These are phyloP conservation scores for Biston betularia DNA, from an alignment of 2,888 invertebrate species.

Conservation along the genomic window DNA sequence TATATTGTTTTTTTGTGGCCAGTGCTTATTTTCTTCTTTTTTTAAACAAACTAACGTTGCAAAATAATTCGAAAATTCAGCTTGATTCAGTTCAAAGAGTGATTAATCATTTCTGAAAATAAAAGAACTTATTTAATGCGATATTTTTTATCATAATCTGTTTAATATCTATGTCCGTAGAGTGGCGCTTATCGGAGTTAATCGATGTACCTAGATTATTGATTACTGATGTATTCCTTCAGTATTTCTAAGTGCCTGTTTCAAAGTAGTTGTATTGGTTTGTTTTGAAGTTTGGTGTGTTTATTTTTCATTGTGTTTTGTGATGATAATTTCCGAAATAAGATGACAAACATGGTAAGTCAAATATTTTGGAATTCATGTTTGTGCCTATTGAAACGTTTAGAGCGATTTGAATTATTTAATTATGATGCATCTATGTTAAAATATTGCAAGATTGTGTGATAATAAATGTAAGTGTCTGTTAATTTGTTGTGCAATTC, in stretches of 20 bases:
- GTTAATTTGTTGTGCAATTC: no score
- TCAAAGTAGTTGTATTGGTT: constrained; percentile 35
- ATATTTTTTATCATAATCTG: constrained; percentile 68
- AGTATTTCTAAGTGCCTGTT: constrained; percentile 50
- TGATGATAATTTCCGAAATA: constrained; percentile 41
- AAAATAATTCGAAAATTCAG: not conserved
- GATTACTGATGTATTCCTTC: constrained; percentile 39
- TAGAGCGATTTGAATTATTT: no score
- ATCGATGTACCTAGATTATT: constrained; percentile 49
- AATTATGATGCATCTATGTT: no score
- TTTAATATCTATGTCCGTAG: constrained; percentile 58
- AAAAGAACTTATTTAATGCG: constrained; percentile 49
- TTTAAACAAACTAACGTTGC: not conserved
- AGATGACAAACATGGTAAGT: constrained; percentile 55
- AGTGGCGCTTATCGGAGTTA: constrained; percentile 72
- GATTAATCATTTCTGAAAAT: constrained; percentile 56
- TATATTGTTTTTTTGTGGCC: not conserved
- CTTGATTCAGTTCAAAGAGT: constrained; percentile 30
- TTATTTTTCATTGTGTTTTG: constrained; percentile 45
- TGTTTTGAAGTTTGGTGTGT: constrained; percentile 45
- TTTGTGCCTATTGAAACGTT: no score
- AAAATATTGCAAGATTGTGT: no score
- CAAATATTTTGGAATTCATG: not conserved
- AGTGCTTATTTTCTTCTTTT: no score
- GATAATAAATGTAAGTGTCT: no score